A percentile compares a stretch with the other conserved stretches of the same genome.
Evolutionary conservation across 92 coral and sea anemone genomes (phyloP).

Genomic region (Micromussa lordhowensis): DNA sequence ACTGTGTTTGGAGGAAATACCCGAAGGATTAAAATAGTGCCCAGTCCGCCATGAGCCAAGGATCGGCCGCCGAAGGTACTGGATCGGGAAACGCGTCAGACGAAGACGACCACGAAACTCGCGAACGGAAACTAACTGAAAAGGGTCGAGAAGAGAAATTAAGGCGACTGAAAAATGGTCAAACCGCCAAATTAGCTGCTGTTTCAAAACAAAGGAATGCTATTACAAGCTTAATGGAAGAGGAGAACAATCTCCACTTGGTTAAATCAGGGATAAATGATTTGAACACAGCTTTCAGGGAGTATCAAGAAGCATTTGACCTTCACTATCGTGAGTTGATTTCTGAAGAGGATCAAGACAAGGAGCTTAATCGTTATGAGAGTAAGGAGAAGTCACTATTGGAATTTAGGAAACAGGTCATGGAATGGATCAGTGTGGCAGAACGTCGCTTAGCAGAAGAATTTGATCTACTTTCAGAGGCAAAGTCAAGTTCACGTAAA

Average conservation of each 20-base stretch:
- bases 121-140: slow-evolving; percentile 14
- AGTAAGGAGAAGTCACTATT: slow-evolving; percentile 12
- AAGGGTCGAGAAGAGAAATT: slow-evolving; percentile 32
- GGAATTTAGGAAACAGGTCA: background rate
- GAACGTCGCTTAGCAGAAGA: slow-evolving; percentile 33
- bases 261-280: slow-evolving; percentile 53
- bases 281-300: slow-evolving; percentile 36
- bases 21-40: slow-evolving; percentile 2
- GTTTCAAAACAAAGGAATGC: slow-evolving; percentile 56
- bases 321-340: slow-evolving; percentile 26
- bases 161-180: slow-evolving; percentile 54
- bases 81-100: background rate
- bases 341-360: slow-evolving; percentile 52
- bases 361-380: slow-evolving; percentile 53
- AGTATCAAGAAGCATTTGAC: slow-evolving; percentile 36
- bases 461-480: slow-evolving; percentile 3
- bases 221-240: slow-evolving; percentile 49
- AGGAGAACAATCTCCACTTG: slow-evolving; percentile 33
- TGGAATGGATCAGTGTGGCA: background rate
- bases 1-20: background rate
- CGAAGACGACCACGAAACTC: slow-evolving; percentile 7
- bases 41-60: slow-evolving; percentile 26
- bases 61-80: background rate
- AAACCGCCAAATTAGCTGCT: slow-evolving; percentile 32
- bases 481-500: background rate